Base-by-base conservation (phyloP, 2,113 vertebrate genomes). In the Mormoops blainvillei region DNA sequence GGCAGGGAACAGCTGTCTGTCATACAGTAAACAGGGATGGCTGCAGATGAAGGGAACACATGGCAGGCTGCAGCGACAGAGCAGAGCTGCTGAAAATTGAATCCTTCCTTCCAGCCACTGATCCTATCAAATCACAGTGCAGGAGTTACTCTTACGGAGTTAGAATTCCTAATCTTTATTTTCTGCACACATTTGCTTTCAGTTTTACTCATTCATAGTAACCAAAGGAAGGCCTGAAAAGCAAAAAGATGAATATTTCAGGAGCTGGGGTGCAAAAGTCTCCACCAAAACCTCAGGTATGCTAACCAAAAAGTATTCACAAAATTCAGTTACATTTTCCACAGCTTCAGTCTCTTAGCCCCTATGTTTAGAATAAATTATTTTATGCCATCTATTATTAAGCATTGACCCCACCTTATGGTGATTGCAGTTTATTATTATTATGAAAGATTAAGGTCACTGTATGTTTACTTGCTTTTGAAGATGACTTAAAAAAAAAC, bases 1-100 rank as follows among this genome's bases (percentile, higher is more conserved):
- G 8, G 74, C 26, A 50, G 54, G 82, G 82, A 95, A 65, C 96
- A 95, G 97, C 94, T 96, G 96, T 83, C 81, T 92, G 54, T 95
- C 95, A 89, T 91, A 91, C 13, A 92, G 94, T 50, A 74, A 87
- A 92, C 94, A 81, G 73, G 7, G 56, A 20, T 0, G 71, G 87
- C 94, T 93, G 78, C 89, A n/a, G 89, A 89, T 89, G 83, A 96
- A 80, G 97, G 87, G 19, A 94, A 68, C 85, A 54, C 71, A 52
- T 36, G 93, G 84, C 26, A 9, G 45, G 81, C 91, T 52, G 52
- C 8, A 14, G 94, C 70, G 83, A 52, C 67, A 12, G 41, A 33
- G 41, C 22, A 52, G 95, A 73, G 94, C 67, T 20, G 67, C 93
- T 89, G 95, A 91, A 85, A 96, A 91, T 78, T 86, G 86, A 93